Percentiles rank a stretch among this genome's conserved stretches.
These are phyloP conservation scores for Strigamia maritima DNA, from an alignment of 2,888 invertebrate species.

Conservation along the genomic window DNA sequence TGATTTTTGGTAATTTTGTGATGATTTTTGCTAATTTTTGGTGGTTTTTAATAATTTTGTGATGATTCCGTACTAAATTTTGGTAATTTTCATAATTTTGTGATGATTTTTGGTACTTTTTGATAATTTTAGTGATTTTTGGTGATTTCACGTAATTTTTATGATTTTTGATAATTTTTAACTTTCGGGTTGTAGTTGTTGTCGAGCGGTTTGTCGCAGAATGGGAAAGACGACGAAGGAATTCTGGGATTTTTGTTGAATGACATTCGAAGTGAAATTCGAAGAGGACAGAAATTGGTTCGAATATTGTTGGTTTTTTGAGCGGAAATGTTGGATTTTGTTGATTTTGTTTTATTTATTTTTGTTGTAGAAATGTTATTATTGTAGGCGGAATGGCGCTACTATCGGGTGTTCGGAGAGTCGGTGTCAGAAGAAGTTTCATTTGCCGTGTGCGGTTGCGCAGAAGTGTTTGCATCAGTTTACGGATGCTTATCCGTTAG, in stretches of 20 bases:
- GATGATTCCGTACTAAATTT: too few relatives aligned
- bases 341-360: slow-evolving; percentile 39
- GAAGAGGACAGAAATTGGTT: slow-evolving; percentile 65
- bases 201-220: slow-evolving; percentile 67
- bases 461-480: slow-evolving; percentile 65
- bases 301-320: slow-evolving; percentile 43
- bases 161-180: too few relatives aligned
- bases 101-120: too few relatives aligned
- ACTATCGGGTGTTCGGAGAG: slow-evolving; percentile 68
- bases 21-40: too few relatives aligned
- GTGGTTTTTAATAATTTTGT: too few relatives aligned
- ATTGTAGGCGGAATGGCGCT: slow-evolving; percentile 65
- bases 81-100: too few relatives aligned
- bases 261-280: slow-evolving; percentile 67
- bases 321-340: slow-evolving; percentile 43
- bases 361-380: slow-evolving; percentile 63
- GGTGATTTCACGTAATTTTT: too few relatives aligned
- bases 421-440: slow-evolving; percentile 67
- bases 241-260: slow-evolving; percentile 67
- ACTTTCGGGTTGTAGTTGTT: too few relatives aligned
- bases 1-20: too few relatives aligned
- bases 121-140: too few relatives aligned
- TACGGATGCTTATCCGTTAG: slow-evolving; percentile 59
- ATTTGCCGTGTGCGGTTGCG: slow-evolving; percentile 69
- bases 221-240: slow-evolving; percentile 65